phyloP scores from a whole-genome alignment of 2,797 vertebrate species.

The Sebastes nivosus region DNA sequence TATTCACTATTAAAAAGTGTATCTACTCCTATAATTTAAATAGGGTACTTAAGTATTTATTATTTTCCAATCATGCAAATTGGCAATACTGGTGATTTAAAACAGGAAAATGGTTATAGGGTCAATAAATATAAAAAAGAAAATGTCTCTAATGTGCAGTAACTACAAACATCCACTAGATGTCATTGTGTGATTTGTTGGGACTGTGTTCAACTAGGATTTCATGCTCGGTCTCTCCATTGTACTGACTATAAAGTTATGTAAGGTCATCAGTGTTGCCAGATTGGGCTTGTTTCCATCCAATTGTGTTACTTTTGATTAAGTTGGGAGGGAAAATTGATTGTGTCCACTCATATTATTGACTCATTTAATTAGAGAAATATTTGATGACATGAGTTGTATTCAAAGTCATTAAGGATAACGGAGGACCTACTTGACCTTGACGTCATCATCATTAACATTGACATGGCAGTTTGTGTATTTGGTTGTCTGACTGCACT shows the following conservation, averaged over 20 bases:
- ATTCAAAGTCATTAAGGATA: too few species aligned
- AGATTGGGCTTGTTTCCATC: too few species aligned
- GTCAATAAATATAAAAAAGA: neutral
- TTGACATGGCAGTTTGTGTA: too few species aligned
- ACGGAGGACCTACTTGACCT: too few species aligned
- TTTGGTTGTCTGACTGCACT: too few species aligned
- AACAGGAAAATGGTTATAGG: neutral
- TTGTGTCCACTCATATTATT: too few species aligned
- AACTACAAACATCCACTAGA: slow-evolving; percentile 65
- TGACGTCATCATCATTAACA: too few species aligned
- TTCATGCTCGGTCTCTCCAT: neutral
- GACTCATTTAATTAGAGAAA: too few species aligned
- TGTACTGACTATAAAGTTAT: neutral
- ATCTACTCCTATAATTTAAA: neutral
- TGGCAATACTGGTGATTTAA: neutral
- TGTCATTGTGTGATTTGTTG: slow-evolving; percentile 51
- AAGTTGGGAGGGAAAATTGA: too few species aligned
- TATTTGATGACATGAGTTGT: too few species aligned
- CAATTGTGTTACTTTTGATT: too few species aligned
- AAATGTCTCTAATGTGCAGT: slow-evolving; percentile 13
- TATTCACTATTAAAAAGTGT: neutral
- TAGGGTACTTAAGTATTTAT: neutral
- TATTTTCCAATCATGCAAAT: neutral
- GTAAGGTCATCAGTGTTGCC: neutral
- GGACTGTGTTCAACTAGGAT: neutral